A percentile compares a stretch with the other conserved stretches of the same genome.
These are phyloP conservation scores for Pteropus alecto DNA, from an alignment of 2,113 vertebrate species.

Conservation along the genomic window DNA sequence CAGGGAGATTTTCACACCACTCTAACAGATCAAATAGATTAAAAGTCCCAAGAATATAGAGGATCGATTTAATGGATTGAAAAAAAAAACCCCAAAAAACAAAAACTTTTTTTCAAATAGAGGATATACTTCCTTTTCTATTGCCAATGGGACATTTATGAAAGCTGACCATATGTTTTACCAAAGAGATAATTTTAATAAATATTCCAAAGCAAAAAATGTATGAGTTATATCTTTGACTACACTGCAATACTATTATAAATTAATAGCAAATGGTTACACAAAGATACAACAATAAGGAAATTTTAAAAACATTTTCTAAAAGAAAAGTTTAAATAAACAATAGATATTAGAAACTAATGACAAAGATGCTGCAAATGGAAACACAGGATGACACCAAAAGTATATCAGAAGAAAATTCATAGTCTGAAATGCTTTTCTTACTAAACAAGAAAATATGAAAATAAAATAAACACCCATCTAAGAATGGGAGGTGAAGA, in stretches of 20 bases:
- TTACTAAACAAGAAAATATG: neutral
- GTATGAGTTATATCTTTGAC: neutral
- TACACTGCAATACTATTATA: neutral
- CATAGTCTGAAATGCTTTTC: neutral
- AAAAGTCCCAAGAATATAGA: neutral
- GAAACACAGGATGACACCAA: neutral
- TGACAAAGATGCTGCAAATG: neutral
- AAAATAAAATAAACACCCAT: constrained; percentile 7
- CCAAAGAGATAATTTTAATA: constrained; percentile 1
- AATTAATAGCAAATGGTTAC: neutral
- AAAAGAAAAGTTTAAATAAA: constrained; percentile 6
- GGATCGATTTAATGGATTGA: neutral
- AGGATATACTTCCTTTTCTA: neutral
- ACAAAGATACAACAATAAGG: neutral
- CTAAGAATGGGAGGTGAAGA: neutral
- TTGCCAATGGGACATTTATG: neutral
- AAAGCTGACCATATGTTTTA: neutral
- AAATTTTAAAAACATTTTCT: neutral
- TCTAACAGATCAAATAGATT: neutral
- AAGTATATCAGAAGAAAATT: neutral
- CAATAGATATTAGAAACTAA: neutral
- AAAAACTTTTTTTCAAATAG: constrained; percentile 12
- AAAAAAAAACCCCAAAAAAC: no score
- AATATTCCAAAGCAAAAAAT: neutral
- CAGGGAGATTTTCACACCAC: neutral